phyloP scores from a whole-genome alignment of 2,888 invertebrate genomes.

The Zygothrica quintamaculata region DNA sequence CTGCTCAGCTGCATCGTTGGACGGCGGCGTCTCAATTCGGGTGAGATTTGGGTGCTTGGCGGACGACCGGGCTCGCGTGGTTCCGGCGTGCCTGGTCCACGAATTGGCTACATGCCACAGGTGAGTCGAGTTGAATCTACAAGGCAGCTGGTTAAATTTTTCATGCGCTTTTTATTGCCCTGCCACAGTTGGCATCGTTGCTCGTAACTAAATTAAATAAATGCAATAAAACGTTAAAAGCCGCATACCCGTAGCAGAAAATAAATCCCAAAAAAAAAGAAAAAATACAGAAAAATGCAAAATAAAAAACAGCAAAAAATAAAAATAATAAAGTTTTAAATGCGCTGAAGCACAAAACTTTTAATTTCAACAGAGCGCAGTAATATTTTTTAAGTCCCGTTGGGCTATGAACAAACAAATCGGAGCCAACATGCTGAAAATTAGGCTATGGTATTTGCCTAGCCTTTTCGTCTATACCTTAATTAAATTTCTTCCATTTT shows the following conservation, averaged over 20 bases:
- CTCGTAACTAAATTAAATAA: slow-evolving; percentile 76
- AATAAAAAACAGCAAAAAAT: too few species aligned
- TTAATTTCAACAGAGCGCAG: slow-evolving; percentile 60
- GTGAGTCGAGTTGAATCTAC: slow-evolving; percentile 83
- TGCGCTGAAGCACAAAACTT: slow-evolving; percentile 48
- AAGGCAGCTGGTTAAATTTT: slow-evolving; percentile 51
- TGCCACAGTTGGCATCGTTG: slow-evolving; percentile 50
- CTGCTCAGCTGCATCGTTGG: slow-evolving; percentile 94
- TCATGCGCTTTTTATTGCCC: slow-evolving; percentile 68
- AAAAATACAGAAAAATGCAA: too few species aligned
- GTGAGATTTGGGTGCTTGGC: slow-evolving; percentile 94
- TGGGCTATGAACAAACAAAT: slow-evolving; percentile 33
- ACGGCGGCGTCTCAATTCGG: slow-evolving; percentile 90
- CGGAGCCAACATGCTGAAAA: slow-evolving; percentile 6
- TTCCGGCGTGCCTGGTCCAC: slow-evolving; percentile 94
- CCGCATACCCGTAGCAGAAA: slow-evolving; percentile 16
- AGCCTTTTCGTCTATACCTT: slow-evolving; percentile 4
- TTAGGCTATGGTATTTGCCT: slow-evolving; percentile 36
- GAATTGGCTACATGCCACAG: slow-evolving; percentile 96
- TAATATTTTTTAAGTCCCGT: slow-evolving; percentile 46
- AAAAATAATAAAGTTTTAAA: slow-evolving; percentile 61
- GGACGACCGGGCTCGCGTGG: slow-evolving; percentile 92
- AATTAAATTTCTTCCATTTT: slow-evolving; percentile 4
- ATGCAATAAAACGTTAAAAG: slow-evolving; percentile 69
- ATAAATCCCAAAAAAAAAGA: slow-evolving; percentile 18